phyloP scores from a whole-genome alignment of 2,888 invertebrate genomes.

The Chrysolina oricalcia region DNA sequence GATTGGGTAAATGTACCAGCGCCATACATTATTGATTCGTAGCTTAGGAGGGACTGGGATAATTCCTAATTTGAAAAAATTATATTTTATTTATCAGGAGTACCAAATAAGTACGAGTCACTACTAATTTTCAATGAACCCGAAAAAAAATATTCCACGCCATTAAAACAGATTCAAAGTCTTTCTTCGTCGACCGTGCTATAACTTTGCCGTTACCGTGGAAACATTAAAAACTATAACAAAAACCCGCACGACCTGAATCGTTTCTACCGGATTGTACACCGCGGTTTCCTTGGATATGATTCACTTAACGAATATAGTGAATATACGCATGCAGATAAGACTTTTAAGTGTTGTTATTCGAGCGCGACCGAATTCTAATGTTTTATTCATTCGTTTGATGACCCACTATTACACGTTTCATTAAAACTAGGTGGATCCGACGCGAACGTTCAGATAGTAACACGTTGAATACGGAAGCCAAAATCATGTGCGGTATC shows the following conservation, averaged over 20 bases:
- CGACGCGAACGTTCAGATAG: not conserved
- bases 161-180: not conserved
- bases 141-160: too few species aligned
- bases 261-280: not conserved
- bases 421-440: not conserved
- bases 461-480: too few species aligned
- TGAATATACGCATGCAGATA: not conserved
- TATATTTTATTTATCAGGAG: too few species aligned
- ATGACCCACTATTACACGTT: constrained; percentile 2
- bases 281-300: not conserved
- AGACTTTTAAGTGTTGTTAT: constrained; percentile 12
- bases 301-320: not conserved
- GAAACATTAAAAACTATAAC: not conserved
- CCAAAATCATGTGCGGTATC: too few species aligned
- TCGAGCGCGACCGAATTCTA: not conserved
- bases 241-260: not conserved
- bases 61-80: too few species aligned
- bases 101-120: too few species aligned
- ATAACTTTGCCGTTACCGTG: not conserved
- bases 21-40: too few species aligned
- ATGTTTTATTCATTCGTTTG: constrained; percentile 5
- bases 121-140: too few species aligned
- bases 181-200: not conserved
- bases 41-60: too few species aligned
- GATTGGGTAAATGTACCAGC: too few species aligned